phyloP scores from a whole-genome alignment of 1,140 invertebrate species.

The Lucilia cuprina region DNA sequence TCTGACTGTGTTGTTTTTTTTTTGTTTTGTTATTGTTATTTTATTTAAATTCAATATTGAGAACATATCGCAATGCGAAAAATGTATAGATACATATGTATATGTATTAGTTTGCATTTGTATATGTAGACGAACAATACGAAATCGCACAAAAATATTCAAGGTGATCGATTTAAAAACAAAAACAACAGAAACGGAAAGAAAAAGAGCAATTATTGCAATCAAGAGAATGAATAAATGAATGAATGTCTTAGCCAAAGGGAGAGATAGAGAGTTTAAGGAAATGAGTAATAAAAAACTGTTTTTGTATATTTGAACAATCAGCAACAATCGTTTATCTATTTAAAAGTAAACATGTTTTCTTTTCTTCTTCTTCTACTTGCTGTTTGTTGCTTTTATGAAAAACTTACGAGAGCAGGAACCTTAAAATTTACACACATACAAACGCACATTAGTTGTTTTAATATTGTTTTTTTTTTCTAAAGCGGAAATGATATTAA shows the following conservation, averaged over 20 bases:
- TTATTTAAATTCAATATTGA: slow-evolving; percentile 9
- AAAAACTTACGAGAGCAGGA: not conserved
- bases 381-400: not conserved
- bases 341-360: not conserved
- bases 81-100: not conserved
- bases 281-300: not conserved
- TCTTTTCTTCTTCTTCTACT: not conserved
- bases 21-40: not conserved
- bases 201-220: not conserved
- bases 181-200: not conserved
- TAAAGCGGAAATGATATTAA: slow-evolving; percentile 24
- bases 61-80: slow-evolving; percentile 11
- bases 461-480: not conserved
- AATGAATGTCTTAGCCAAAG: not conserved
- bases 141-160: slow-evolving; percentile 18
- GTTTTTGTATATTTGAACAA: not conserved
- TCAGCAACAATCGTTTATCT: not conserved
- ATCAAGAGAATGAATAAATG: not conserved
- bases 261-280: not conserved
- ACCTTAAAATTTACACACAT: not conserved
- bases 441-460: not conserved
- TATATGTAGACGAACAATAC: not conserved
- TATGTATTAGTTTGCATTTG: not conserved
- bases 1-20: not conserved
- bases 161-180: slow-evolving; percentile 27